A percentile compares a stretch with the other conserved stretches of the same genome.
phyloP scores from a whole-genome alignment of 1,140 invertebrate genomes.

The Papilio xuthus region DNA sequence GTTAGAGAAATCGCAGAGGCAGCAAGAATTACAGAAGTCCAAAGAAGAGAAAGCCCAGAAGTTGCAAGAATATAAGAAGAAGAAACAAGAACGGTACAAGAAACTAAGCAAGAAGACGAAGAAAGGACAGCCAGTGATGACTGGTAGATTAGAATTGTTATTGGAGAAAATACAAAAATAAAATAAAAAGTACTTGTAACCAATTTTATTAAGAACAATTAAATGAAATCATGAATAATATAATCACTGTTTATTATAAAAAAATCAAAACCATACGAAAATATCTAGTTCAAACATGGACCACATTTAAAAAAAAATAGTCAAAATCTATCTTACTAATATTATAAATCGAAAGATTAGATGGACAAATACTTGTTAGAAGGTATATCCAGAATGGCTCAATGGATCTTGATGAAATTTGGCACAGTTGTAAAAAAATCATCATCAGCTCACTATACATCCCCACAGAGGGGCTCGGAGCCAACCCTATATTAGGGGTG shows the following conservation, averaged over 20 bases:
- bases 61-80: conserved; percentile 84
- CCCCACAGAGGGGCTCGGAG: too few species aligned
- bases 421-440: too few species aligned
- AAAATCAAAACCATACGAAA: background rate
- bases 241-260: background rate
- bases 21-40: conserved; percentile 75
- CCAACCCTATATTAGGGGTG: too few species aligned
- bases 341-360: too few species aligned
- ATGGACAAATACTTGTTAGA: too few species aligned
- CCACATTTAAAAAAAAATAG: too few species aligned
- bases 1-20: conserved; percentile 82
- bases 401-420: too few species aligned
- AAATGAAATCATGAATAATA: background rate
- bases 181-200: background rate
- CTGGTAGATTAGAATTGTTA: conserved; percentile 86
- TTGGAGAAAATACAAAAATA: conserved; percentile 84
- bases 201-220: background rate
- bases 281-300: too few species aligned
- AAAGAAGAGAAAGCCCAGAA: conserved; percentile 84
- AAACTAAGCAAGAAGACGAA: conserved; percentile 87
- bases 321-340: too few species aligned
- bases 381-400: too few species aligned
- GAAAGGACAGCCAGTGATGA: conserved; percentile 91
- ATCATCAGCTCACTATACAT: too few species aligned
- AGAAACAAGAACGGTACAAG: conserved; percentile 85